phyloP scores from a whole-genome alignment of 2,113 vertebrate genomes.

The Salvator merianae region DNA sequence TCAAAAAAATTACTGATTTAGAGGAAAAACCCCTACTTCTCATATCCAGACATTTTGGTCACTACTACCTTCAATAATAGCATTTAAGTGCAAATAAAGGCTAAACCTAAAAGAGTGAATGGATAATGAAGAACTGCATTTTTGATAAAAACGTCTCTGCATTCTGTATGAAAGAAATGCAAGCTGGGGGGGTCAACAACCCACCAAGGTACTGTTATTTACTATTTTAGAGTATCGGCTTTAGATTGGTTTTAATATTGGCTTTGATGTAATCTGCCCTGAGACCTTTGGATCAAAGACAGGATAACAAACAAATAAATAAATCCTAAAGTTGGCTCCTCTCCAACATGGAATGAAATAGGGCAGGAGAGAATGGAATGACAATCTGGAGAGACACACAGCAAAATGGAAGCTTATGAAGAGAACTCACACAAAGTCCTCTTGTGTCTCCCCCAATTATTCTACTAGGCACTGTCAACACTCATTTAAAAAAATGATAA shows the following conservation, averaged over 20 bases:
- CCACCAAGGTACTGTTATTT: too few species aligned
- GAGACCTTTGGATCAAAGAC: too few species aligned
- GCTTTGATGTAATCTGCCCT: too few species aligned
- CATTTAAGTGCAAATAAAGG: neutral
- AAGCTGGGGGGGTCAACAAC: neutral
- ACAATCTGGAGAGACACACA: neutral
- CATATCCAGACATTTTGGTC: neutral
- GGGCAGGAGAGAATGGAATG: neutral
- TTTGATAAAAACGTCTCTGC: neutral
- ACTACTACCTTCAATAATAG: neutral
- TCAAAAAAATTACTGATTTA: neutral
- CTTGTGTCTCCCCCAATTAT: neutral
- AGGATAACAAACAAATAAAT: too few species aligned
- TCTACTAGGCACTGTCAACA: neutral
- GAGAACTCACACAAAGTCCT: neutral
- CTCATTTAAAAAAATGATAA: neutral
- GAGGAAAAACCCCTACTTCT: neutral
- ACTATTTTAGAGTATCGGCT: too few species aligned
- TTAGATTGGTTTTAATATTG: too few species aligned
- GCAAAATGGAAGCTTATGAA: neutral
- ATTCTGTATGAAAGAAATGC: neutral
- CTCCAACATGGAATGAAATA: neutral
- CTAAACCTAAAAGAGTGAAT: neutral
- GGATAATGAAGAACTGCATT: slow-evolving; percentile 3
- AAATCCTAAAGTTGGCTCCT: neutral